Evolutionary conservation across 2,888 invertebrate genomes (phyloP), one percentile per base, ranked within the genome.

Genomic region (Ganaspis brasiliensis): DNA sequence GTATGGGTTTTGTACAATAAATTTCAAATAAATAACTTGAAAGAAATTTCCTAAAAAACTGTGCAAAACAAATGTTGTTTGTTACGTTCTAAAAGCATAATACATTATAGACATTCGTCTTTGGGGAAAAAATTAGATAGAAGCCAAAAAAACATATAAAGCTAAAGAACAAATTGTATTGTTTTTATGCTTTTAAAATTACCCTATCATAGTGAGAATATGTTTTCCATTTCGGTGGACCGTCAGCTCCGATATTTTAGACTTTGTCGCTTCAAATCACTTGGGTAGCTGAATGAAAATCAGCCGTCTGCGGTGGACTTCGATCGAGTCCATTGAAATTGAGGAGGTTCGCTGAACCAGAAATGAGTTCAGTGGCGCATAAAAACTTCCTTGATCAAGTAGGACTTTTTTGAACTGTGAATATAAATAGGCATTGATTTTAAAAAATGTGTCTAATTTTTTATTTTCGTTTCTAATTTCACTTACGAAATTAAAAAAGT

Each of bases 341-440:
- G 73, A 77, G 77, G 76, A 77, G 76, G 80, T 78, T 76, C 77
- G 79, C 74, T 81, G 79, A 77, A 79, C 79, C 79, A 79, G 79
- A 81, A 81, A 79, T 77, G 74, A 40, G 74, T 73, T 71, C 81
- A 79, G 77, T 76, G 77, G 81, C 81, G 81, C 81, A 81, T 81
- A 81, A 81, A 77, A 79, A 79, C 74, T 81, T 74, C 73, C 73
- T 26, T 73, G 67, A 67, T 67, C 9, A 26, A 45, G 45, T 67
- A 45, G 24, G 45, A 67, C 67, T 45, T 67, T 45, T 67, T 14
- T 67, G n/a, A 24, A 63, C 40, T 40, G 21, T 63, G 37, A 67
- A 67, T 67, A 67, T 45, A 67, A 67, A 67, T 67, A 45, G 67
- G 56, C 45, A 67, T 45, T 40, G 24, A 24, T 67, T 67, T 31